A percentile compares a stretch with the other conserved stretches of the same genome.
Evolutionary conservation across 2,113 vertebrate genomes (phyloP).

Genomic region (Hipposideros armiger): DNA sequence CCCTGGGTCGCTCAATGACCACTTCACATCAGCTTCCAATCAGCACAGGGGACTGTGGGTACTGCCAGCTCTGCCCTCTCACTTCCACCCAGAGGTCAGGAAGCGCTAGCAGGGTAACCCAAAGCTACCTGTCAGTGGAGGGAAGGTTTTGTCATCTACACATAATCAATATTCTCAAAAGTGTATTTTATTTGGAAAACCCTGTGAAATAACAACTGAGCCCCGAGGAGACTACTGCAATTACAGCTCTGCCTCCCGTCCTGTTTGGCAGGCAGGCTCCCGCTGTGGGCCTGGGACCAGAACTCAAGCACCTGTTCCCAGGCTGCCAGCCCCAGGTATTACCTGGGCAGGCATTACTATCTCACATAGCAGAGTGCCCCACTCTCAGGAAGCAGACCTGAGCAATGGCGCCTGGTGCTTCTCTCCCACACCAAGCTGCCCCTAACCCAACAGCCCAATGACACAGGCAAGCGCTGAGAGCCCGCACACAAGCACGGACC

Average conservation of each 20-base stretch:
- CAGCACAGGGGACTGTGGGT: background rate
- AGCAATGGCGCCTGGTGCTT: too few relatives aligned
- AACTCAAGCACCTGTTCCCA: background rate
- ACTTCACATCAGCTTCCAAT: background rate
- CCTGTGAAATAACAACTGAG: background rate
- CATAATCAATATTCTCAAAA: background rate
- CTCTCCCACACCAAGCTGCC: accelerated
- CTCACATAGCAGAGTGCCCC: background rate
- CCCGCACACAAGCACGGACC: accelerated
- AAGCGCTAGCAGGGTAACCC: background rate
- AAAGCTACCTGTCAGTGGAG: background rate
- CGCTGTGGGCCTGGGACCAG: background rate
- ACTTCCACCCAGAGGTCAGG: too few relatives aligned
- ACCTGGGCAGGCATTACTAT: background rate
- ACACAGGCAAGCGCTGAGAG: background rate
- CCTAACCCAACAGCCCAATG: background rate
- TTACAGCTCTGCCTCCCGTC: background rate
- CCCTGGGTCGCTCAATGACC: background rate
- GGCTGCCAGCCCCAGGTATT: background rate
- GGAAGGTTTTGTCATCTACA: background rate
- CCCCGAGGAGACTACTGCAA: background rate
- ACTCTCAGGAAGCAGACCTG: background rate
- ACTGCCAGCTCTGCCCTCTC: background rate
- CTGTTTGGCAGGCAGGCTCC: background rate
- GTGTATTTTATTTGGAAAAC: background rate